These are phyloP conservation scores for Sipha maydis DNA, from an alignment of 2,888 invertebrate species.

Conservation along the genomic window DNA sequence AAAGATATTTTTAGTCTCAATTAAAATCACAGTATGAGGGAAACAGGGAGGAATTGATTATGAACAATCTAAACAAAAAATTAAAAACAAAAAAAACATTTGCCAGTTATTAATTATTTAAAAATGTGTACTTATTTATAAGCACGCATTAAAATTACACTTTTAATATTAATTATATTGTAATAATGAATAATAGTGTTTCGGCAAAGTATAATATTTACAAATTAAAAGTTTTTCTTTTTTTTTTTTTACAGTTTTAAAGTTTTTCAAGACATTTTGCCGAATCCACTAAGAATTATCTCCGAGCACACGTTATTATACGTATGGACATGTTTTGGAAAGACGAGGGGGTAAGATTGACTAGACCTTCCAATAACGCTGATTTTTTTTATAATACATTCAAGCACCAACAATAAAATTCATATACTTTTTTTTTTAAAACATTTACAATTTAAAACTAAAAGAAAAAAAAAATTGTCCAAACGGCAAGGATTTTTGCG, in stretches of 20 bases:
- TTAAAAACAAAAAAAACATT: neutral
- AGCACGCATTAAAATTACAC: neutral
- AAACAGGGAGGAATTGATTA: neutral
- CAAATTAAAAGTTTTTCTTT: neutral
- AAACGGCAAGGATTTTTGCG: conserved; percentile 3
- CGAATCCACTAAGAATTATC: neutral
- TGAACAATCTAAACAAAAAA: conserved; percentile 5
- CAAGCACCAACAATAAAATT: conserved; percentile 53
- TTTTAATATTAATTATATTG: neutral
- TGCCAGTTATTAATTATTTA: neutral
- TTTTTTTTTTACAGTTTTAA: neutral
- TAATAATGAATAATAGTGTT: neutral
- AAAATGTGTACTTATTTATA: neutral
- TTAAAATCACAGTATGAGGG: conserved; percentile 48
- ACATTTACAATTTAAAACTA: conserved; percentile 35
- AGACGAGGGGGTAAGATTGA: conserved; percentile 42
- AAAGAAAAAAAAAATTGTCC: conserved; percentile 1
- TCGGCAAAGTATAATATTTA: neutral
- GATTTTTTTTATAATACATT: conserved; percentile 43
- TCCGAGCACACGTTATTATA: neutral
- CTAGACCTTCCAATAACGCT: conserved; percentile 44
- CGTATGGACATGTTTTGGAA: conserved; percentile 6
- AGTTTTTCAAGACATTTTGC: neutral
- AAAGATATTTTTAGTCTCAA: conserved; percentile 31
- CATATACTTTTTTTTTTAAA: conserved; percentile 10